Evolutionary conservation across 2,113 vertebrate species (phyloP).

Genomic region (Lycocorax pyrrhopterus): DNA sequence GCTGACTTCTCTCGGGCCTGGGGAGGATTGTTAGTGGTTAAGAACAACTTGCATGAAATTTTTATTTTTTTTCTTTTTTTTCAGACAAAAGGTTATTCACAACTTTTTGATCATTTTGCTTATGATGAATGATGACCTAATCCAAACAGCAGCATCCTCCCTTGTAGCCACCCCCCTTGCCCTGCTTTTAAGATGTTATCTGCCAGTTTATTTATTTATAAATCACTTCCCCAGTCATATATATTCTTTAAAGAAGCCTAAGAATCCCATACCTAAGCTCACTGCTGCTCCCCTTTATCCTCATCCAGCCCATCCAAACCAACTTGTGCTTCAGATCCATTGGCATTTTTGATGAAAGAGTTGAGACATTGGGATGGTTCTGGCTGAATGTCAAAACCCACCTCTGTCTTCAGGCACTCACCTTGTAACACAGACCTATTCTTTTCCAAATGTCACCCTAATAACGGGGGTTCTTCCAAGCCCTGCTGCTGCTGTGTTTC

Average conservation of each 20-base stretch:
- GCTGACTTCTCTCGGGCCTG: background rate
- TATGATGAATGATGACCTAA: background rate
- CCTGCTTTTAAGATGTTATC: background rate
- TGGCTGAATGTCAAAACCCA: background rate
- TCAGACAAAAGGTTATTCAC: background rate
- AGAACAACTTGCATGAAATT: background rate
- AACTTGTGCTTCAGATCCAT: rapidly evolving
- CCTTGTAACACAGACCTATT: background rate
- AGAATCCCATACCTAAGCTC: background rate
- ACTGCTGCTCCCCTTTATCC: background rate
- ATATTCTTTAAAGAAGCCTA: background rate
- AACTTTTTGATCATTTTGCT: background rate
- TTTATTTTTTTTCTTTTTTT: background rate
- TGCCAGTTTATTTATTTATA: background rate
- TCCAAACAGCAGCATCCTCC: background rate
- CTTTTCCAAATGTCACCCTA: background rate
- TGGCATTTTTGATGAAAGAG: background rate
- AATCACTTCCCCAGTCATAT: rapidly evolving
- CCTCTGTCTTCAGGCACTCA: background rate
- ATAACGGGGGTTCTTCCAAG: background rate
- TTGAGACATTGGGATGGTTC: background rate
- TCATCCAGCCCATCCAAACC: background rate
- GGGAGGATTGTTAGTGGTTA: background rate
- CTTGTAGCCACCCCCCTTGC: background rate
- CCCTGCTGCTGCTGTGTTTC: background rate